Percentiles rank a stretch among this genome's conserved stretches.
Conservation (phyloP, 2,888 invertebrate species). For the Itoplectis maculator region DNA sequence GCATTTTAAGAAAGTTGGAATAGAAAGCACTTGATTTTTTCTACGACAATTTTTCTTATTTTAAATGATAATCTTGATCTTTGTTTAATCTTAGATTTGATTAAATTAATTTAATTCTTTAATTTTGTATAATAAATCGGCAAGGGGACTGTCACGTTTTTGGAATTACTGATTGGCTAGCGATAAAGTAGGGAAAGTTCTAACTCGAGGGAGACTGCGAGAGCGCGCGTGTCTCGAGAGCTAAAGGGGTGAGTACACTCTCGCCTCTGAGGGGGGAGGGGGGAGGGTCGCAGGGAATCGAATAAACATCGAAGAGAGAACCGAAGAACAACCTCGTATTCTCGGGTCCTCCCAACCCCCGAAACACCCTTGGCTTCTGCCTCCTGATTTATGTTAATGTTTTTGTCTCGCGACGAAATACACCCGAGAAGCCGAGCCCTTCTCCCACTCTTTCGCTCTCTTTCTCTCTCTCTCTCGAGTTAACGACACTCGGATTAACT, state of each 20-base stretch:
- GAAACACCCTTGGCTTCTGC: conserved; percentile 68
- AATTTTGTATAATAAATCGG: background rate
- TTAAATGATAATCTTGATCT: background rate
- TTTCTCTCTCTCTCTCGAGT: conserved; percentile 71
- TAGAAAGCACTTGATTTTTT: background rate
- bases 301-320: conserved; percentile 80
- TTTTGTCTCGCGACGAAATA: conserved; percentile 83
- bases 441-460: conserved; percentile 69
- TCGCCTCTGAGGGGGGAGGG: conserved; percentile 19
- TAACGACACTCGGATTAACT: conserved; percentile 82
- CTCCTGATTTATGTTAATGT: conserved; percentile 84
- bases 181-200: conserved; percentile 40
- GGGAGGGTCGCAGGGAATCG: conserved; percentile 78
- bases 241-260: conserved; percentile 33
- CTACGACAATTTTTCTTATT: background rate
- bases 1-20: background rate
- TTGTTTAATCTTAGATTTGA: background rate
- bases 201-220: conserved; percentile 70
- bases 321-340: conserved; percentile 63
- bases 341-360: conserved; percentile 71
- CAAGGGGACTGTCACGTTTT: conserved; percentile 16
- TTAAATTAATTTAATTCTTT: background rate
- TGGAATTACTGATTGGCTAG: conserved; percentile 47
- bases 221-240: background rate
- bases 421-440: conserved; percentile 82